Evolutionary conservation across 92 coral and sea anemone species (phyloP), one percentile per base, ranked within the genome.

Genomic region (Palythoa heliodiscus): DNA sequence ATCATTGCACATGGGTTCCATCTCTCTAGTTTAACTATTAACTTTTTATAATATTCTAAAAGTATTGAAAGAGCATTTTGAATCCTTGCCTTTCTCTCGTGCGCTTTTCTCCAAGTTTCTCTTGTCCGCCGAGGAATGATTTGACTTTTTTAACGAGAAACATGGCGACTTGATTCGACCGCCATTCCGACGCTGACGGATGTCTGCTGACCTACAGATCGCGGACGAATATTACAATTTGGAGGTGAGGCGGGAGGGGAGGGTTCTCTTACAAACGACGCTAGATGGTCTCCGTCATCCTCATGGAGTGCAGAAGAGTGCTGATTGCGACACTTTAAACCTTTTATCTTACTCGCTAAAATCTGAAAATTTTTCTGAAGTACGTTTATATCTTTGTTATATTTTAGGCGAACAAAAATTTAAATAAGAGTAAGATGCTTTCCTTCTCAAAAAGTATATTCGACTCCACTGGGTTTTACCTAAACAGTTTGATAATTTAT

Each of bases 101-200:
- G 43, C 84, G 84, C 12, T 80, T 80, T 35, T 47, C 73, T 66
- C 84, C 84, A 47, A 52, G 72, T 66, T 7, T 25, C 37, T 40
- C 43, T 47, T 66, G 84, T 11, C 58, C 83, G n/a, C 83, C 74
- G 2, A 80, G 15, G 47, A 80, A 80, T 8, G 84, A 70, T 47
- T 50, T 80, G 6, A 80, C 43, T 64, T 80, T 80, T 74, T 80
- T 80, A 64, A 80, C 73, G 1, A 80, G 13, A 80, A 80, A 80
- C 84, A 80, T 80, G 84, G 84, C 60, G 84, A 66, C 73, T 80
- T 80, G 73, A 64, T 80, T 80, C 43, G 73, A 80, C 84, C 84
- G 84, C 84, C 84, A 80, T 80, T 47, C 40, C 84, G 74, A 47
- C 24, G 22, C 83, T 60, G 48, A 78, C 10, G 71, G 35, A 35